Evolutionary conservation across 2,797 vertebrate genomes (phyloP).

Genomic region (Acanthurus tractus): DNA sequence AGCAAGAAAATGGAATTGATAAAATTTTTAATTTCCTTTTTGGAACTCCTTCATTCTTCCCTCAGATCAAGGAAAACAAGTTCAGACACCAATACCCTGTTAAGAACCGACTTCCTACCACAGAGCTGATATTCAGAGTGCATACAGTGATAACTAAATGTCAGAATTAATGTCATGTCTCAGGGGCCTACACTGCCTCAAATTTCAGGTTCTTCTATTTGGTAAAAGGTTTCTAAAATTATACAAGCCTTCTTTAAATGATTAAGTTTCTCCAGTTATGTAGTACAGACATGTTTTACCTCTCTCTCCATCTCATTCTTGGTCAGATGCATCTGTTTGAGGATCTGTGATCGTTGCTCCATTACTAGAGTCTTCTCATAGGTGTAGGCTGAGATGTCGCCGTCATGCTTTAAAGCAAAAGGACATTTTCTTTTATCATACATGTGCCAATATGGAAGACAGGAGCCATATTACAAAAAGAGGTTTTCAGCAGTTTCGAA

Average conservation of each 20-base stretch:
- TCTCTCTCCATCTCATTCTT: constrained; percentile 96
- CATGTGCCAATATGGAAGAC: no score
- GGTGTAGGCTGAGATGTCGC: constrained; percentile 97
- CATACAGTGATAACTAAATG: constrained; percentile 34
- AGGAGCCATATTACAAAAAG: no score
- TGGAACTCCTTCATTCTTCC: not conserved
- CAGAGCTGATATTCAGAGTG: constrained; percentile 6
- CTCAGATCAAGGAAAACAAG: constrained; percentile 28
- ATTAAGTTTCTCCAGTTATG: not conserved
- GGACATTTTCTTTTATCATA: not conserved
- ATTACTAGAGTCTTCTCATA: constrained; percentile 98
- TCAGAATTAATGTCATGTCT: not conserved
- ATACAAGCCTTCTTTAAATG: constrained; percentile 22
- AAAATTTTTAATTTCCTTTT: constrained; percentile 18
- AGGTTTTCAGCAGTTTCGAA: no score
- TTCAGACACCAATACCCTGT: constrained; percentile 30
- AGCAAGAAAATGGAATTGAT: not conserved
- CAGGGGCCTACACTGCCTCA: not conserved
- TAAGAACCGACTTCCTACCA: constrained; percentile 6
- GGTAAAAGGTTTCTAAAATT: constrained; percentile 53
- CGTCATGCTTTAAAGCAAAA: constrained; percentile 88
- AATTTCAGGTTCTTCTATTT: not conserved
- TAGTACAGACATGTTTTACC: constrained; percentile 76
- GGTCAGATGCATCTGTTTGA: constrained; percentile 97
- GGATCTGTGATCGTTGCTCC: constrained; percentile 98